phyloP scores from a whole-genome alignment of 2,797 vertebrate genomes.

The Pangasius djambal region DNA sequence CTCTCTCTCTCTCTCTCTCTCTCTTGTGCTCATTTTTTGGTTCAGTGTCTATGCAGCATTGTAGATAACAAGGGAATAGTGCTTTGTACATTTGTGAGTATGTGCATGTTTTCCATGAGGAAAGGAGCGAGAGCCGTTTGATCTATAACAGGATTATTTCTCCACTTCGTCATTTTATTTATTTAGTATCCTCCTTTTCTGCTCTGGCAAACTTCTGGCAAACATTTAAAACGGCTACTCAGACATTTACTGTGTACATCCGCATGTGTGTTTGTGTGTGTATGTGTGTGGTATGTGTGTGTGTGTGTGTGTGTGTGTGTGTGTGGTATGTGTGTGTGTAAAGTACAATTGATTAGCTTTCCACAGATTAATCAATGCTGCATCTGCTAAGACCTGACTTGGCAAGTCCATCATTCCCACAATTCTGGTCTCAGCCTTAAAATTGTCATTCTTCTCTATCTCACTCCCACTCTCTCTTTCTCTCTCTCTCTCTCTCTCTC shows the following conservation, averaged over 20 bases:
- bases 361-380: slow-evolving; percentile 44
- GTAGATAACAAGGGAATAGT: slow-evolving; percentile 41
- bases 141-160: slow-evolving; percentile 69
- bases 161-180: slow-evolving; percentile 8
- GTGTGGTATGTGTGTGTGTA: slow-evolving; percentile 8
- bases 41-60: slow-evolving; percentile 38
- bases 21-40: background rate
- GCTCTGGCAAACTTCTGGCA: background rate
- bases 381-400: slow-evolving; percentile 32
- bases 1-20: background rate
- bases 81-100: slow-evolving; percentile 40
- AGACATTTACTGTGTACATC: background rate
- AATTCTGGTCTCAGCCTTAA: slow-evolving; percentile 32
- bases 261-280: background rate
- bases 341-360: slow-evolving; percentile 48
- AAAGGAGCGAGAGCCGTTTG: slow-evolving; percentile 64
- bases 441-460: background rate
- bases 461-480: background rate
- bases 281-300: slow-evolving; percentile 5
- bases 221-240: slow-evolving; percentile 46
- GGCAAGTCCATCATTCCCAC: slow-evolving; percentile 41
- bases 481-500: background rate
- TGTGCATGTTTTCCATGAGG: slow-evolving; percentile 30
- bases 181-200: background rate
- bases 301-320: no score